These are phyloP conservation scores for Zaprionus lachaisei DNA, from an alignment of 1,140 invertebrate genomes.

Conservation along the genomic window DNA sequence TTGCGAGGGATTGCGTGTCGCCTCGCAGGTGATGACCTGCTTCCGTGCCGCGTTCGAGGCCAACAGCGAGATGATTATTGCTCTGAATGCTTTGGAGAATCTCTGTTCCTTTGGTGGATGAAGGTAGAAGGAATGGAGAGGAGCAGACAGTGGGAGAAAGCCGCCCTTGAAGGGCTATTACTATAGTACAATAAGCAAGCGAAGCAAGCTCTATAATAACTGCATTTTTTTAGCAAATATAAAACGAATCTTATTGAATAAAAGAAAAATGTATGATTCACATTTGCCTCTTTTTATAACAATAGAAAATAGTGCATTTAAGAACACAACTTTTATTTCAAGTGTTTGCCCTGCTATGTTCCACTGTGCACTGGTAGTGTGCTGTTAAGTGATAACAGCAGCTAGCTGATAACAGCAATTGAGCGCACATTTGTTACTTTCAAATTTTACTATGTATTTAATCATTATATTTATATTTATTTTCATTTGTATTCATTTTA, in stretches of 20 bases:
- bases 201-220: background rate
- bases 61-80: background rate
- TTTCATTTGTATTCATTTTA: background rate
- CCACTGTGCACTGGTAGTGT: background rate
- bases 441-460: too few relatives aligned
- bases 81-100: constrained; percentile 14
- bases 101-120: background rate
- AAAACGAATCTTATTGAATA: too few relatives aligned
- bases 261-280: too few relatives aligned
- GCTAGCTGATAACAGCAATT: background rate
- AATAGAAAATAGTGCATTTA: background rate
- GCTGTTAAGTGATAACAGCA: background rate
- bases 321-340: background rate
- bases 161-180: background rate
- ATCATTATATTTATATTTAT: background rate
- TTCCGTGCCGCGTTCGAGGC: constrained; percentile 3
- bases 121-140: background rate
- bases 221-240: background rate
- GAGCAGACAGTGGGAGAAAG: background rate
- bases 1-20: constrained; percentile 57
- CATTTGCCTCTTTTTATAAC: background rate
- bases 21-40: constrained; percentile 11
- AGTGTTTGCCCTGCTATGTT: background rate
- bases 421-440: too few relatives aligned
- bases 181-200: background rate